Evolutionary conservation across 2,797 vertebrate genomes (phyloP), one percentile per base, ranked within the genome.

Genomic region (Accipiter fasciatus): DNA sequence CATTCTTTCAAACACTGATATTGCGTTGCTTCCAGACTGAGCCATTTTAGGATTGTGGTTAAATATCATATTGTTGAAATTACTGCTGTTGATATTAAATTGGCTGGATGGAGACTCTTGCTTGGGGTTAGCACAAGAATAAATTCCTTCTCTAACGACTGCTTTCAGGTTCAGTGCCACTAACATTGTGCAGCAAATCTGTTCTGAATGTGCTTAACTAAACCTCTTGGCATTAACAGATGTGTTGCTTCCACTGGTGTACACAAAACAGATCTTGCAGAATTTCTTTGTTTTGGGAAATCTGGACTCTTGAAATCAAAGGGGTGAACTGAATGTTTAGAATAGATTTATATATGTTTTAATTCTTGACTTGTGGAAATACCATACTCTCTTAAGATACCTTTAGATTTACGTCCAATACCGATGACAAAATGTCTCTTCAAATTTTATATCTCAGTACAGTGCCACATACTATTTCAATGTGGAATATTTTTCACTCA

Each of bases 21-120:
- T 25, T 92, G 85, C 2, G 31, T 47, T 77, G 25, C 76, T 92
- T 85, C 85, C 91, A 95, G 95, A 66, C 80, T 37, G 64, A 96
- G 87, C 84, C 94, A 64, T 96, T 96, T 96, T 90, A 84, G 72
- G 85, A 65, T 90, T 97, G 97, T 94, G 95, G 94, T 95, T 97
- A 94, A 94, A 70, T 94, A 92, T 86, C 95, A 96, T 97, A 96
- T 94, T 97, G 95, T 96, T 96, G 94, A 96, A 97, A 96, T 96
- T 96, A 97, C 91, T 35, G 89, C 96, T 97, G 94, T 95, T 97
- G 95, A 96, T 97, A 94, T 92, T 97, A 95, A 97, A 95, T 96
- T 97, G 96, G 94, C 94, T 95, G 87, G 62, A 95, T 94, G 87
- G 92, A 94, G 89, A 87, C 92, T 97, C 75, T 96, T 97, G 84